Conservation (phyloP, 2,888 invertebrate genomes). For the Melikaiella ostensackeni region DNA sequence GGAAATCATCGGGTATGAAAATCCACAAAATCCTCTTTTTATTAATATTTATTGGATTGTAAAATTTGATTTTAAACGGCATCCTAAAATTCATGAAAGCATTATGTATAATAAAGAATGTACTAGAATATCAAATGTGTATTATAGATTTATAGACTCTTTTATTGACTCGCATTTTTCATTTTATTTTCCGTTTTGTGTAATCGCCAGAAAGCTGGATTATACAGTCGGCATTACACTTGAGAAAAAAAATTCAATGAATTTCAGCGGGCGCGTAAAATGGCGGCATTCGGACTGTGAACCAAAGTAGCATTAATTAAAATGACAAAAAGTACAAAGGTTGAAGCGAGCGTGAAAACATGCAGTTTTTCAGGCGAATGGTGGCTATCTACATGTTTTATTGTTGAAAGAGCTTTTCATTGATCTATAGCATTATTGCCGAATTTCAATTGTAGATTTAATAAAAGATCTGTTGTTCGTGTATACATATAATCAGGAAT, state of each 20-base stretch:
- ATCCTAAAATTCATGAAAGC: too few species aligned
- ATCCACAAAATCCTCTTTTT: not conserved
- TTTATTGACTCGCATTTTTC: constrained; percentile 13
- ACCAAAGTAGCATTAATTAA: constrained; percentile 29
- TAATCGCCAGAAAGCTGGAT: not conserved
- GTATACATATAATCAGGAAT: not conserved
- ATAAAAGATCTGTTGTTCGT: too few species aligned
- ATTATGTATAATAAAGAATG: not conserved
- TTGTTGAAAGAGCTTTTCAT: constrained; percentile 28
- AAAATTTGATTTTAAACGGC: not conserved
- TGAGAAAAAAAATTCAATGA: constrained; percentile 16
- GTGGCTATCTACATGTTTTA: constrained; percentile 15
- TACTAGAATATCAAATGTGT: not conserved
- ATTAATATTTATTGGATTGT: not conserved
- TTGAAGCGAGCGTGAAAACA: constrained; percentile 19
- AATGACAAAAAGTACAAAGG: constrained; percentile 30
- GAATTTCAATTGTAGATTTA: constrained; percentile 2
- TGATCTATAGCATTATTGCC: constrained; percentile 20
- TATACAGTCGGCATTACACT: not conserved
- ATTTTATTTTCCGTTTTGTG: not conserved
- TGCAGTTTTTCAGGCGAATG: constrained; percentile 27
- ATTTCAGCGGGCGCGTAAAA: constrained; percentile 24
- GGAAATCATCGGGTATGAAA: not conserved
- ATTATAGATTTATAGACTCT: not conserved
- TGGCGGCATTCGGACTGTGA: constrained; percentile 8